These are phyloP conservation scores for Anarrhichthys ocellatus DNA, from an alignment of 2,113 vertebrate species.

Conservation along the genomic window DNA sequence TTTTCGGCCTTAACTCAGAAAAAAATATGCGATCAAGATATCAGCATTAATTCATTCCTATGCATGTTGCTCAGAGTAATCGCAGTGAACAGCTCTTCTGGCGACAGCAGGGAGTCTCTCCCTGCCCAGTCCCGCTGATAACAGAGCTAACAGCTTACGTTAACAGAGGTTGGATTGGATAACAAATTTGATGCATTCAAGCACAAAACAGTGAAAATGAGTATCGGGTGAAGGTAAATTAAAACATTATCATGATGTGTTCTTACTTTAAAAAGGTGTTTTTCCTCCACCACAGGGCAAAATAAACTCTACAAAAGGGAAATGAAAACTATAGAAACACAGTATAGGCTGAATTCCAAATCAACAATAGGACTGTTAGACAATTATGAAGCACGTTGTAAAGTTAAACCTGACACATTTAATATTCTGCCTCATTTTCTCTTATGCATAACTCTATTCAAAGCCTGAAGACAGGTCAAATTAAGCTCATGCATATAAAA, in stretches of 20 bases:
- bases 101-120: not conserved
- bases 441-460: constrained; percentile 59
- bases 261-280: no score
- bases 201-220: not conserved
- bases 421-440: constrained; percentile 65
- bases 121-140: not conserved
- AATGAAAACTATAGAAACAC: not conserved
- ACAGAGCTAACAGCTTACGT: not conserved
- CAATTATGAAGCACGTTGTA: constrained; percentile 14
- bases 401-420: constrained; percentile 50
- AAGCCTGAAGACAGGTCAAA: constrained; percentile 71
- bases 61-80: not conserved
- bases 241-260: not conserved
- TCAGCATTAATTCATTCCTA: not conserved
- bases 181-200: not conserved
- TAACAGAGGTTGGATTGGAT: not conserved
- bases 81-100: not conserved
- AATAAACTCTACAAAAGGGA: not conserved
- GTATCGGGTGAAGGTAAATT: not conserved
- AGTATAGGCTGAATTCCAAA: not conserved
- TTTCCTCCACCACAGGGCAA: no score
- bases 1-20: not conserved
- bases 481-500: constrained; percentile 75
- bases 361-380: not conserved
- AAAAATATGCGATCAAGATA: not conserved